Base-by-base conservation (phyloP, 2,888 invertebrate species). In the Harmothoe impar region DNA sequence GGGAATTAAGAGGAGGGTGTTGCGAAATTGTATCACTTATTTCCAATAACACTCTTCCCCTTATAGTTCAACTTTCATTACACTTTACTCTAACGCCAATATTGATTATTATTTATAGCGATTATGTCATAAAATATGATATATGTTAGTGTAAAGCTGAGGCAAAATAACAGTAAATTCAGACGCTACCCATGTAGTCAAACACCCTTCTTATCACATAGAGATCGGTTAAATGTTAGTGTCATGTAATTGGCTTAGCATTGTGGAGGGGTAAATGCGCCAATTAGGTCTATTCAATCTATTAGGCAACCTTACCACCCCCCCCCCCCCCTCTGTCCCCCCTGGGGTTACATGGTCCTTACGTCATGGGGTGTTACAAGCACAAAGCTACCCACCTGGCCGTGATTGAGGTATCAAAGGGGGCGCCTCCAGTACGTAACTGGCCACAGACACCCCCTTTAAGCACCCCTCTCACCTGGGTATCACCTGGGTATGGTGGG, bases 381-480 rank as follows among this genome's bases (percentile, higher is more conserved):
- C 10, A 43, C 62, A 62, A 20, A n/a, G 62, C 62, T 62, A 10
- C 43, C 62, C 72, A 72, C 72, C 72, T 72, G 72, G 15, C 25
- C 31, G 15, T 72, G 29, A 72, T 72, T 29, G 29, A 29, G 15
- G 25, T 25, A 29, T 72, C 72, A 72, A 68, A 72, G 72, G 72
- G 72, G 25, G 15, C 72, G 29, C 7, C 62, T 43, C 62, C 62
- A n/a, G 62, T 62, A 62, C 20, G 7, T n/a, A 62, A 62, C 43
- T 62, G 62, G 7, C 62, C 62, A 62, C 23, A 62, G 62, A 62
- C 62, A 62, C 62, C 62, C 20, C 1, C 7, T 5, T 20, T 20
- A 62, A n/a, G 62, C 15, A n/a, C 62, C 62, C 20, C 62, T n/a
- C 62, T 62, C 62, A 62, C 62, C 62, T 62, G 62, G 62, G 62